phyloP scores from a whole-genome alignment of 2,888 invertebrate genomes.

The Drosophila dives region DNA sequence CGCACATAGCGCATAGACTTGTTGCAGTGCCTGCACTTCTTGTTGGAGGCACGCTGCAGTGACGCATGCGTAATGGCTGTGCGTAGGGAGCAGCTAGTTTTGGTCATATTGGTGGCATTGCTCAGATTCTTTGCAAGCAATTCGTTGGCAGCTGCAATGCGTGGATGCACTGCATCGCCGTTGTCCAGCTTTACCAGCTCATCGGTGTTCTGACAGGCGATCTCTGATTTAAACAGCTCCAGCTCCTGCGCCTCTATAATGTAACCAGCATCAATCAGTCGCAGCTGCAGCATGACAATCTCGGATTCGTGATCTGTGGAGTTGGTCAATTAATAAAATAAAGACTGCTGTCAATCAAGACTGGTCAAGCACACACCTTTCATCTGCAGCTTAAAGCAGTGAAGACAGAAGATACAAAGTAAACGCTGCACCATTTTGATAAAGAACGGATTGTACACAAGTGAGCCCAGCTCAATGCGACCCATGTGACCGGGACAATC shows the following conservation, averaged over 20 bases:
- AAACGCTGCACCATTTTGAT: constrained; percentile 90
- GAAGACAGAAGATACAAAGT: constrained; percentile 89
- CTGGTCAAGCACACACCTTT: constrained; percentile 84
- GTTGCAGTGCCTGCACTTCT: constrained; percentile 82
- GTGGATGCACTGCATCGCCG: constrained; percentile 84
- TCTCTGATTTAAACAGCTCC: constrained; percentile 85
- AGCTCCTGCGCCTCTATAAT: constrained; percentile 90
- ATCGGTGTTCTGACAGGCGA: constrained; percentile 76
- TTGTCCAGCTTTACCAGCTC: constrained; percentile 77
- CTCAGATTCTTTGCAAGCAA: constrained; percentile 74
- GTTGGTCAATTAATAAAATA: not conserved
- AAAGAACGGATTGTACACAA: constrained; percentile 96
- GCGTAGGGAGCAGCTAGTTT: constrained; percentile 81
- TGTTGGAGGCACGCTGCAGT: constrained; percentile 66
- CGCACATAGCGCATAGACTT: constrained; percentile 75
- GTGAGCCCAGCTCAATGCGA: constrained; percentile 94
- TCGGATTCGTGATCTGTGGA: constrained; percentile 82
- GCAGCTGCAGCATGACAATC: constrained; percentile 87
- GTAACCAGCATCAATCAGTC: constrained; percentile 91
- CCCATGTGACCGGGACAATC: constrained; percentile 97
- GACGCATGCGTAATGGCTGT: constrained; percentile 79
- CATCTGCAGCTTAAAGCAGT: constrained; percentile 90
- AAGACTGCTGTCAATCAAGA: not conserved
- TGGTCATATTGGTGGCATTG: constrained; percentile 70
- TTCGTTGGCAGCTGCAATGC: constrained; percentile 85